phyloP scores from a whole-genome alignment of 2,797 vertebrate species.

The Pantherophis alleghaniensis region DNA sequence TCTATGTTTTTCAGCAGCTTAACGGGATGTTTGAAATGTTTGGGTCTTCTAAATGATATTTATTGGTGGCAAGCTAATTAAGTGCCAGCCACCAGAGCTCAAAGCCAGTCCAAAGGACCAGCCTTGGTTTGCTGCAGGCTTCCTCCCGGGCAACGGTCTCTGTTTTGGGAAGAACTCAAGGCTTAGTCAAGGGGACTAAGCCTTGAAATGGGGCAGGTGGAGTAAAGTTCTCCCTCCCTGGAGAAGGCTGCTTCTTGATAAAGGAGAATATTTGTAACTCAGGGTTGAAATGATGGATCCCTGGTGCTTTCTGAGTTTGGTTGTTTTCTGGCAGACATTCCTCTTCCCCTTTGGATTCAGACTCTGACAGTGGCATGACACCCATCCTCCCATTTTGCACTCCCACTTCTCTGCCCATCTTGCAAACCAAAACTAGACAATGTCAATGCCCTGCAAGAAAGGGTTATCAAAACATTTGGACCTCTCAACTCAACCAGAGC shows the following conservation, averaged over 20 bases:
- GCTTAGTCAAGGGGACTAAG: no score
- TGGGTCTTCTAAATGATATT: conserved; percentile 69
- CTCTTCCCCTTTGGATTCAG: no score
- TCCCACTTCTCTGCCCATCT: no score
- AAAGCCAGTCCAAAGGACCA: neutral
- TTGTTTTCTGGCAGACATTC: neutral
- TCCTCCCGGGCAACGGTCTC: neutral
- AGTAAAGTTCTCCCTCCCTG: neutral
- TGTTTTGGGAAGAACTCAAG: neutral
- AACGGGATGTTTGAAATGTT: conserved; percentile 68
- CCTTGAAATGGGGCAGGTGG: neutral
- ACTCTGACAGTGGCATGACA: no score
- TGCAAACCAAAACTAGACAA: no score
- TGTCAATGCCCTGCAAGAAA: no score
- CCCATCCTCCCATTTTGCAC: no score
- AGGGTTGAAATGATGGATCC: neutral
- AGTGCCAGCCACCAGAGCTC: conserved; percentile 45
- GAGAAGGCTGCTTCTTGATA: neutral
- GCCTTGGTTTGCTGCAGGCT: rapidly evolving
- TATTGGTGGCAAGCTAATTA: conserved; percentile 69
- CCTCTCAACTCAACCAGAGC: no score
- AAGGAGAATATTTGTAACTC: neutral
- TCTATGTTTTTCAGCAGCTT: conserved; percentile 69
- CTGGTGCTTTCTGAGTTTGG: neutral
- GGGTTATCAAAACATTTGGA: no score